phyloP scores from a whole-genome alignment of 2,888 invertebrate species.

The Ferrisia virgata region DNA sequence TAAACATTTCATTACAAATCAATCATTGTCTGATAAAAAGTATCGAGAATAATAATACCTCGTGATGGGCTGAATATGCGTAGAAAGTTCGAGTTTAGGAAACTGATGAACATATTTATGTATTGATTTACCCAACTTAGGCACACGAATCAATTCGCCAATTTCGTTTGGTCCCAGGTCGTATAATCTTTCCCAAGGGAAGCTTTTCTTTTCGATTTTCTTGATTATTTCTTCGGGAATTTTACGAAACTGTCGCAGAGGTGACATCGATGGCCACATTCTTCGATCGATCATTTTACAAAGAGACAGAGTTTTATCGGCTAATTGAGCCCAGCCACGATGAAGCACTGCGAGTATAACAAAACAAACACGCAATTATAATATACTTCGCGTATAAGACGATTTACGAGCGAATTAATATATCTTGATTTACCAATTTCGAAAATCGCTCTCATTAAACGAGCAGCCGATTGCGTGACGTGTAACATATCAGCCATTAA shows the following conservation, averaged over 20 bases:
- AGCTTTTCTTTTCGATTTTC: slow-evolving; percentile 96
- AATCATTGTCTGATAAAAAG: too few species aligned
- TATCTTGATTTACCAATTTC: slow-evolving; percentile 76
- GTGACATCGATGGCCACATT: slow-evolving; percentile 99
- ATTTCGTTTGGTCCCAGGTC: slow-evolving; percentile 97
- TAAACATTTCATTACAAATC: too few species aligned
- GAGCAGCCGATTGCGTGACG: slow-evolving; percentile 93
- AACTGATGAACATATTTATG: slow-evolving; percentile 96
- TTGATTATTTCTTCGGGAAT: slow-evolving; percentile 96
- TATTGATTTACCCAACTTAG: slow-evolving; percentile 90
- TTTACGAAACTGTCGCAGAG: slow-evolving; percentile 92
- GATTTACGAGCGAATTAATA: background rate
- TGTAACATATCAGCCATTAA: slow-evolving; percentile 99
- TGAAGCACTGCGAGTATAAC: slow-evolving; percentile 62
- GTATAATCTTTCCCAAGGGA: slow-evolving; percentile 90
- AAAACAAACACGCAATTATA: background rate
- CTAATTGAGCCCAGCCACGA: slow-evolving; percentile 94
- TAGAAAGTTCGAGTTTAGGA: slow-evolving; percentile 91
- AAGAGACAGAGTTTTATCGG: slow-evolving; percentile 89
- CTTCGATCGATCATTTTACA: slow-evolving; percentile 99
- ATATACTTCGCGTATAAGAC: background rate
- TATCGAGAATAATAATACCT: slow-evolving; percentile 52
- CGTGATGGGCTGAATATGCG: slow-evolving; percentile 97
- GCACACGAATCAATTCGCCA: slow-evolving; percentile 86
- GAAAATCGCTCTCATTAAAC: slow-evolving; percentile 92